Percentiles rank a stretch among this genome's conserved stretches.
Conservation (phyloP, 92 coral and sea anemone genomes). For the Siderastrea siderea region DNA sequence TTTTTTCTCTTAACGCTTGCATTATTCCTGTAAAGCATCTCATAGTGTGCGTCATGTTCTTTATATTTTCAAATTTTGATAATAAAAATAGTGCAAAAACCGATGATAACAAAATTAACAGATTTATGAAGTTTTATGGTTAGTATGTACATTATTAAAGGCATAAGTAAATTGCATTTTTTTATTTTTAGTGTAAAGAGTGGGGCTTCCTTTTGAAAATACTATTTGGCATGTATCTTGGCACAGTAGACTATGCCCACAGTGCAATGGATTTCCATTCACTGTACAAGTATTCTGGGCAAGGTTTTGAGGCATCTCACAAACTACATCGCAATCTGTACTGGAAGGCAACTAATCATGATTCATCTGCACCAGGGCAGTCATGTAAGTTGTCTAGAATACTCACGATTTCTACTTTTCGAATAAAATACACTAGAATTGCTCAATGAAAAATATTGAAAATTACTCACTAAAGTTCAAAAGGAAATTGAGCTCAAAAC, state of each 20-base stretch:
- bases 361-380: constrained; percentile 59
- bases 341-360: constrained; percentile 68
- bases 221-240: constrained; percentile 57
- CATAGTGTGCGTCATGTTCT: neutral
- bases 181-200: constrained; percentile 40
- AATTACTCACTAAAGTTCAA: no score
- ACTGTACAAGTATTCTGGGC: constrained; percentile 56
- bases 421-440: no score
- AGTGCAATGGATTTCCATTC: constrained; percentile 58
- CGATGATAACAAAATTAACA: neutral
- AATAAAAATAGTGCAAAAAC: neutral
- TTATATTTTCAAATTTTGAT: neutral
- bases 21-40: neutral
- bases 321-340: constrained; percentile 68
- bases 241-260: constrained; percentile 66
- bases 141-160: neutral
- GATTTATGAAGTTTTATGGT: neutral
- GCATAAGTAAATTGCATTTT: neutral
- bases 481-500: no score
- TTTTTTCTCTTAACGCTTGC: no score
- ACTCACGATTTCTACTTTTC: no score
- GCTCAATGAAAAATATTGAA: no score
- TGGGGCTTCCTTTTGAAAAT: constrained; percentile 60
- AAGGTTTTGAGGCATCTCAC: constrained; percentile 75
- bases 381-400: constrained; percentile 14